These are phyloP conservation scores for Lasioglossum pauxillum DNA, from an alignment of 2,888 invertebrate genomes.

Conservation along the genomic window DNA sequence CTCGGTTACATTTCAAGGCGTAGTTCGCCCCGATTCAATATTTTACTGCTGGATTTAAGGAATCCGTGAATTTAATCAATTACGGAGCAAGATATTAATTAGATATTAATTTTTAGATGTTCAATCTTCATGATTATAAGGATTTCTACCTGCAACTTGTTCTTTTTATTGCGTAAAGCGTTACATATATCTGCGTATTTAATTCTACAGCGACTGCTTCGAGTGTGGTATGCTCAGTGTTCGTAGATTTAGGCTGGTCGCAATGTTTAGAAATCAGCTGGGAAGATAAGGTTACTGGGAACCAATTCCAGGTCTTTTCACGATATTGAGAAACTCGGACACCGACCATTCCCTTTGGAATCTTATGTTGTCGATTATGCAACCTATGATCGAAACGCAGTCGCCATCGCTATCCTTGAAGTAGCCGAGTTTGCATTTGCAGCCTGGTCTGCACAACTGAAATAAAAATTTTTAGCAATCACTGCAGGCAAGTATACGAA, in stretches of 20 bases:
- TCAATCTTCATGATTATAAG: background rate
- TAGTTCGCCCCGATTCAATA: background rate
- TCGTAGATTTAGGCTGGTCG: background rate
- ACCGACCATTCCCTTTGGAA: background rate
- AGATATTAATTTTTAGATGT: background rate
- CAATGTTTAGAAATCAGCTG: background rate
- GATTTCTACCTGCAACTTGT: background rate
- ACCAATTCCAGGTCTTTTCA: background rate
- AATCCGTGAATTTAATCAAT: background rate
- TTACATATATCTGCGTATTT: background rate
- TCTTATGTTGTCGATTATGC: slow-evolving; percentile 5
- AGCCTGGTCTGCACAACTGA: background rate
- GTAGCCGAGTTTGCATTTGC: slow-evolving; percentile 18
- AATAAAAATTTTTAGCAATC: background rate
- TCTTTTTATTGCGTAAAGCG: background rate
- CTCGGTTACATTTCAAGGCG: background rate
- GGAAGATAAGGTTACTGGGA: background rate
- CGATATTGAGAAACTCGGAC: background rate
- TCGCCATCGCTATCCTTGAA: slow-evolving; percentile 8
- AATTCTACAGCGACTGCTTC: background rate
- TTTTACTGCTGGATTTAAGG: background rate
- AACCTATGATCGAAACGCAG: slow-evolving; percentile 27
- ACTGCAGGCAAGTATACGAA: background rate
- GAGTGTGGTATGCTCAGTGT: background rate
- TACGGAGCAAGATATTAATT: no score